Conservation (phyloP, 2,113 vertebrate genomes). For the Stigmatopora nigra region DNA sequence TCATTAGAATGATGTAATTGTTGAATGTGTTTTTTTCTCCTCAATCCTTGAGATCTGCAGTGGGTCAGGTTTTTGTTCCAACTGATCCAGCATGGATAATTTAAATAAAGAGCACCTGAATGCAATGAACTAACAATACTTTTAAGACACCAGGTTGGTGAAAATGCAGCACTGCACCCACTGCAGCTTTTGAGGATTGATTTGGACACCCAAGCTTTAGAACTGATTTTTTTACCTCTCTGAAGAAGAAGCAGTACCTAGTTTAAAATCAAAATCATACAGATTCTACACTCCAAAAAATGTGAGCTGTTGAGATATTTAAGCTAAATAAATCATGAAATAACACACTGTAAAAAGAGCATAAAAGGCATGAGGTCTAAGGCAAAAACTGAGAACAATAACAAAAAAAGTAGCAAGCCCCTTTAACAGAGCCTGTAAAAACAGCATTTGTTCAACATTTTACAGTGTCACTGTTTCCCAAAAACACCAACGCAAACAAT, state of each 20-base stretch:
- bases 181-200: no score
- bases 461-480: neutral
- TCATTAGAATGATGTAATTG: neutral
- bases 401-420: neutral
- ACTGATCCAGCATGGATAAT: no score
- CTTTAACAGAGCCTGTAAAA: neutral
- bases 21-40: no score
- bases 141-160: no score
- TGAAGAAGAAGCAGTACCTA: constrained; percentile 1
- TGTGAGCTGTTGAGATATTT: neutral
- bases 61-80: no score
- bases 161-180: no score
- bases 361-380: neutral
- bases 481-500: neutral
- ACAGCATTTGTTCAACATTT: neutral
- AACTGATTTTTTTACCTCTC: constrained; percentile 9
- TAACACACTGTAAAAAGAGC: neutral
- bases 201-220: neutral
- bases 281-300: neutral
- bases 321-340: neutral
- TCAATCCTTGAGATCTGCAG: no score
- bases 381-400: neutral
- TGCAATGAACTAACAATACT: no score
- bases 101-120: no score
- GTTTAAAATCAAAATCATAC: constrained; percentile 5